phyloP scores from a whole-genome alignment of 2,888 invertebrate genomes.

The Antitype chi region DNA sequence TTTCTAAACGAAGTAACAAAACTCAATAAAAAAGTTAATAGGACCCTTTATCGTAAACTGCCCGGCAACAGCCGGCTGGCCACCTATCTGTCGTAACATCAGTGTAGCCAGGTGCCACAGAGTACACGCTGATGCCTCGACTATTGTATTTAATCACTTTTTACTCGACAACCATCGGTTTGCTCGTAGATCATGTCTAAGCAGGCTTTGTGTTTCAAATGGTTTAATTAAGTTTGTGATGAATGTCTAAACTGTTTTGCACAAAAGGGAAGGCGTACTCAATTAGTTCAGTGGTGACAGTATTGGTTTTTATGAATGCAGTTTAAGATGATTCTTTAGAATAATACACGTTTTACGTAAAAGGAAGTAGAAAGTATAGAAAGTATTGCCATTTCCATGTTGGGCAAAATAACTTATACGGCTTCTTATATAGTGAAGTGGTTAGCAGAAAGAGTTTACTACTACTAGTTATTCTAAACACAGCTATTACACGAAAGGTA shows the following conservation, averaged over 20 bases:
- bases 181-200: neutral
- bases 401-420: neutral
- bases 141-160: conserved; percentile 17
- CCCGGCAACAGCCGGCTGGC: neutral
- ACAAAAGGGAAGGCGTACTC: conserved; percentile 1
- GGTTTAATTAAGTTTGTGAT: conserved; percentile 14
- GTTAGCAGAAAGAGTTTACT: neutral
- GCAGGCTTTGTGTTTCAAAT: conserved; percentile 24
- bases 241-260: conserved; percentile 6
- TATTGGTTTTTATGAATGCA: neutral
- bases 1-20: neutral
- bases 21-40: neutral
- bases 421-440: neutral
- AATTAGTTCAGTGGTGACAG: neutral
- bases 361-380: neutral
- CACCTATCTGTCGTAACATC: neutral
- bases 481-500: neutral
- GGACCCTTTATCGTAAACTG: neutral
- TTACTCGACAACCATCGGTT: conserved; percentile 14
- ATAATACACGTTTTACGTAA: neutral
- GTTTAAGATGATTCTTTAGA: neutral
- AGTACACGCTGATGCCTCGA: neutral
- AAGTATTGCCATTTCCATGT: too few relatives aligned
- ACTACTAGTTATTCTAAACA: neutral
- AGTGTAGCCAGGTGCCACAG: conserved; percentile 7